These are phyloP conservation scores for Caenorhabditis inopinata DNA, from an alignment of 1,140 invertebrate genomes.

Conservation along the genomic window DNA sequence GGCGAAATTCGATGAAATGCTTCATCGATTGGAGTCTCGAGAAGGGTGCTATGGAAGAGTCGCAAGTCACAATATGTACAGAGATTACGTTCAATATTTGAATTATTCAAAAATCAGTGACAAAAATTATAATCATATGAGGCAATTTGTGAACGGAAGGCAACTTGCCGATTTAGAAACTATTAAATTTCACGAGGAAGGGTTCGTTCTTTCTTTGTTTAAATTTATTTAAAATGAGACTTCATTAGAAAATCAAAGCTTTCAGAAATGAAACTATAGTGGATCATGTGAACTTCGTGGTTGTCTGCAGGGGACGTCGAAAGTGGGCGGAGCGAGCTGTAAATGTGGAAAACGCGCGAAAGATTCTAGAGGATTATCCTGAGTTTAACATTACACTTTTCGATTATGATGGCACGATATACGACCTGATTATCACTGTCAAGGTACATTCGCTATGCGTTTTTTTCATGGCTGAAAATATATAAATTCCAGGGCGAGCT, in stretches of 20 bases:
- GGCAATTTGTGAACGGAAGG: conserved; percentile 47
- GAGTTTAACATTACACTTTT: conserved; percentile 36
- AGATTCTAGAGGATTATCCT: conserved; percentile 35
- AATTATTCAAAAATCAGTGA: background rate
- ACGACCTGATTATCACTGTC: conserved; percentile 42
- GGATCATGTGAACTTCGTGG: conserved; percentile 36
- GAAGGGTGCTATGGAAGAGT: conserved; percentile 16
- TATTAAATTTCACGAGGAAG: conserved; percentile 47
- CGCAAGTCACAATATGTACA: conserved; percentile 21
- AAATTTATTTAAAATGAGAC: too few species aligned
- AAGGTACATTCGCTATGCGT: background rate
- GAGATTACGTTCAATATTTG: conserved; percentile 25
- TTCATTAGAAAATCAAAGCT: background rate
- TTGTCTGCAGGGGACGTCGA: conserved; percentile 21
- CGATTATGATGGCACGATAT: conserved; percentile 44
- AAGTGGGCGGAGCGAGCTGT: conserved; percentile 37
- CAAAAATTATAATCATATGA: conserved; percentile 45
- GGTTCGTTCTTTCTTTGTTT: background rate
- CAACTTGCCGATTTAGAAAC: conserved; percentile 51
- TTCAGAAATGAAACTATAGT: conserved; percentile 30
- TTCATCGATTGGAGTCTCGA: conserved; percentile 6
- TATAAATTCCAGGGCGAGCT: conserved; percentile 30
- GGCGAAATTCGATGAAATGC: conserved; percentile 42
- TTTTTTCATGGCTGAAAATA: too few species aligned
- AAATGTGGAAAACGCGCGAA: conserved; percentile 23